Conservation (phyloP, 1,140 invertebrate genomes). For the Gryllus bimaculatus region DNA sequence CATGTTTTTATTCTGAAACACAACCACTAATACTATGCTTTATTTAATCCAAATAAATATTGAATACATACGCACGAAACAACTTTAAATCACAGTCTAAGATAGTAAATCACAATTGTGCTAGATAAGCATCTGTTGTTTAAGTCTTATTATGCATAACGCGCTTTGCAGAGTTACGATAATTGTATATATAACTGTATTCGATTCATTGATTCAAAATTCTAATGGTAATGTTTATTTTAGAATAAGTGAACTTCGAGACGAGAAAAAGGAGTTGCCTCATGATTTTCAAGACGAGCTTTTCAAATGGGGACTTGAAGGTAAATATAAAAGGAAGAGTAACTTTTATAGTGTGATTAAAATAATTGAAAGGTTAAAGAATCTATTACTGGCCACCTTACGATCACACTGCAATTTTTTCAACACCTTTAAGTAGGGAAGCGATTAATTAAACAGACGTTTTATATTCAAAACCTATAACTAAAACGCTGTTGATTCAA, state of each 20-base stretch:
- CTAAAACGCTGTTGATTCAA: too few species aligned
- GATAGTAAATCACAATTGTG: too few species aligned
- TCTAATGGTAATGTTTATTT: neutral
- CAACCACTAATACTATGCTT: neutral
- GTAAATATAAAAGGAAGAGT: slow-evolving; percentile 43
- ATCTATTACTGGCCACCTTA: too few species aligned
- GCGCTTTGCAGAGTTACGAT: neutral
- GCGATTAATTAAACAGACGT: too few species aligned
- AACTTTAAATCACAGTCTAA: neutral
- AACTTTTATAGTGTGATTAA: too few species aligned
- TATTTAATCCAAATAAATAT: neutral
- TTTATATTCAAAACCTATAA: too few species aligned
- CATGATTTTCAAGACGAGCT: slow-evolving; percentile 69
- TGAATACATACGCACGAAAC: neutral
- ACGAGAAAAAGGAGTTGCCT: slow-evolving; percentile 57
- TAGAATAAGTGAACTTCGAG: slow-evolving; percentile 50
- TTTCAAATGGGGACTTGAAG: slow-evolving; percentile 82
- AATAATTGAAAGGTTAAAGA: too few species aligned
- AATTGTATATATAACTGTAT: neutral
- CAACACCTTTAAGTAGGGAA: too few species aligned
- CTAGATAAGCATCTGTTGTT: neutral
- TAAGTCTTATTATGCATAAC: neutral
- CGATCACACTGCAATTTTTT: too few species aligned
- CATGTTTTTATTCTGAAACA: neutral
- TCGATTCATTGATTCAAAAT: neutral